These are phyloP conservation scores for Thymelicus sylvestris DNA, from an alignment of 2,888 invertebrate species.

Conservation along the genomic window DNA sequence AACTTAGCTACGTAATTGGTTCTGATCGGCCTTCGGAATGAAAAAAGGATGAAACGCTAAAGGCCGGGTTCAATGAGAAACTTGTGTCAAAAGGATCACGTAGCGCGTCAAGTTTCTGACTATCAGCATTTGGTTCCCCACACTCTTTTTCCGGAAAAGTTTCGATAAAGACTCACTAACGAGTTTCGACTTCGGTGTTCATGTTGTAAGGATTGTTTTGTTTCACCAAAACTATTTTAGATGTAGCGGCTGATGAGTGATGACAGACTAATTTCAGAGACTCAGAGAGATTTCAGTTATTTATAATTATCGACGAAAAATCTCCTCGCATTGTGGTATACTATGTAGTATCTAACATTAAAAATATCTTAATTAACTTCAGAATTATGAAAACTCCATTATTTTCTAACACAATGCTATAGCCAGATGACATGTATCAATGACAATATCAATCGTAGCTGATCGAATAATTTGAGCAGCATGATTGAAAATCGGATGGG, in stretches of 20 bases:
- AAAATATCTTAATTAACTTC: no score
- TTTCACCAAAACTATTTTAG: conserved; percentile 15
- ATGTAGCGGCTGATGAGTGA: not conserved
- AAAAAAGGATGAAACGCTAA: conserved; percentile 38
- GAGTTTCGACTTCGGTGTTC: conserved; percentile 48
- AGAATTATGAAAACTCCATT: no score
- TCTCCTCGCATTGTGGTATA: no score
- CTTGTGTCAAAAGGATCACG: conserved; percentile 54
- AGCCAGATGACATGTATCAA: no score
- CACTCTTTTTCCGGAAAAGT: conserved; percentile 50
- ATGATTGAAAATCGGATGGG: no score
- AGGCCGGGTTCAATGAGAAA: conserved; percentile 46
- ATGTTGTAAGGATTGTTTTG: conserved; percentile 29
- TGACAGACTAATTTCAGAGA: conserved; percentile 1
- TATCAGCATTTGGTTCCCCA: conserved; percentile 53
- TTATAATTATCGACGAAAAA: no score
- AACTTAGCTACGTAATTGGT: conserved; percentile 29
- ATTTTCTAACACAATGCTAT: no score
- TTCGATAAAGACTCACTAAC: conserved; percentile 54
- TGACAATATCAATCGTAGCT: no score
- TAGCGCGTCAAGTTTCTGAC: conserved; percentile 52
- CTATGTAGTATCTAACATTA: no score
- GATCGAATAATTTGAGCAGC: no score
- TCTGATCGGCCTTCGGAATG: conserved; percentile 27
- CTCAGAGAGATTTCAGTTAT: no score